Base-by-base conservation (phyloP, 2,113 vertebrate species). In the Chloebia gouldiae region DNA sequence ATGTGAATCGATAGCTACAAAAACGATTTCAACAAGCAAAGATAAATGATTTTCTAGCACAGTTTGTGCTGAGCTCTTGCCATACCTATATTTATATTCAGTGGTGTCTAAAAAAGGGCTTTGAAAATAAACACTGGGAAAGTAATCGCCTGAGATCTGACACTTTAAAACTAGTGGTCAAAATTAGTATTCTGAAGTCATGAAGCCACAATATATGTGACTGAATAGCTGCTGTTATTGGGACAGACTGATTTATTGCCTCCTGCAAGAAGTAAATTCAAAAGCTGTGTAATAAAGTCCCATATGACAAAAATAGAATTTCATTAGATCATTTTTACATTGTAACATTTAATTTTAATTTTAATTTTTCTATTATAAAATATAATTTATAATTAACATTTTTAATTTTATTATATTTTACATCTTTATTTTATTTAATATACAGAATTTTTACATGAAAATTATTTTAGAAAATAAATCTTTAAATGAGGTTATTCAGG, bases 161-260 rank as follows among this genome's bases (percentile, higher is more conserved):
- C 31, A 85, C 44, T 84, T 96, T 75, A 94, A 77, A 94, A 49
- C 33, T 10, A 8, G 42, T 54, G 21, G n/a, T 24, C 22, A 7
- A 53, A 95, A 88, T 96, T 81, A 96, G 81, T 64, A 94, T 95
- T 93, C 81, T 54, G 61, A 91, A 89, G 27, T 25, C 35, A 83
- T 14, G 30, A 77, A 60, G 8, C 30, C 60, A 25, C 85, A 91
- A 81, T 27, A 9, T 15, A 39, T 75, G 56, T 50, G 61, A 92
- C 79, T 81, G 71, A 93, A 79, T 39, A 86, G n/a, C 33, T 92
- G 39, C 28, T 87, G 11, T 64, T 95, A 76, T 39, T 84, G 77
- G 45, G 93, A 91, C 33, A 79, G 64, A 63, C 33, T 86, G 68
- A 97, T 95, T 90, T 95, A 95, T 86, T 53, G 57, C 15, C 33